Base-by-base conservation (phyloP, 2,113 vertebrate species). In the Brevimyrus niger region DNA sequence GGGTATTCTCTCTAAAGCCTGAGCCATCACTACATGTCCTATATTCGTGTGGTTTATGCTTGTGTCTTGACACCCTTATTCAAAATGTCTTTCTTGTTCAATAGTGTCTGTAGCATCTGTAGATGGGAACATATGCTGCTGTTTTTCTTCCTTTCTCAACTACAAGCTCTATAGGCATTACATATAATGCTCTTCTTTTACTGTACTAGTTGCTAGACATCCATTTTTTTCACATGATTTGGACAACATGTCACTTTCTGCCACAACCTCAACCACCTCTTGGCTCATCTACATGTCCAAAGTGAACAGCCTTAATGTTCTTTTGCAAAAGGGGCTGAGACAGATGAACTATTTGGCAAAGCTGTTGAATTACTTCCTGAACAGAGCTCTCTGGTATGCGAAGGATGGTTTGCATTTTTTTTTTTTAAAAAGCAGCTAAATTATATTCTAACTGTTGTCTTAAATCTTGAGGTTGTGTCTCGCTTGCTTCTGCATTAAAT, bases 81-180 rank as follows among this genome's bases (percentile, higher is more conserved):
- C 10, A 69, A 69, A 69, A 31, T 13, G 10, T 69, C 65, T 69
- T 69, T 27, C 3, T 69, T 4, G 65, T 31, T 27, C 35, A 23
- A 15, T 15, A 69, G 11, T 69, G 31, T 69, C 65, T 69, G 27
- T 13, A 69, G 65, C 65, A 69, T 69, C 65, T 69, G 65, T 31
- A 69, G 8, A 69, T 0, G 27, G 65, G 27, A 69, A 69, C 27
- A 69, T 35, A 69, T 69, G 65, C 65, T 31, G 31, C 65, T 69
- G 9, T 69, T 69, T 69, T 69, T 69, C 8, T 27, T 27, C 65
- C 65, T 69, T 9, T 69, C 65, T 69, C 65, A 27, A 76, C 89
- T 38, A 89, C 83, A 89, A 86, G 51, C 10, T 89, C 89, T 61
- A 89, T 38, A 42, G 89, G 55, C 83, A 86, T 48, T n/a, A 86